Evolutionary conservation across 1,140 invertebrate species (phyloP), one percentile per base, ranked within the genome.

Genomic region (Sipha flava): DNA sequence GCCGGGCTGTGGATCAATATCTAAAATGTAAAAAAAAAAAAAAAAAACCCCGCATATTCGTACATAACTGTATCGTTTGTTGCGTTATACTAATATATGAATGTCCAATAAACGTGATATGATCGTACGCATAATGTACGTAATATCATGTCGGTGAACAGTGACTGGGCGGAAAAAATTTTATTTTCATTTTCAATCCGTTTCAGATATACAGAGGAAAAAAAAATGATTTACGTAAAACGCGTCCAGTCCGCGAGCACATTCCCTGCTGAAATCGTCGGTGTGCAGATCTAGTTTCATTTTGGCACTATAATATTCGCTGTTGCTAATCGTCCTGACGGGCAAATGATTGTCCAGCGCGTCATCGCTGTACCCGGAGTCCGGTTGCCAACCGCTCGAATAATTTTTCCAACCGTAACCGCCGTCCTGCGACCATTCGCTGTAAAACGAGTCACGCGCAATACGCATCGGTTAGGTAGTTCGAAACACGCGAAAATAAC

Each of bases 1-100:
- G 80, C 79, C 18, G 82, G 82, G 72, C 75, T 82, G 31, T 82
- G 81, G 14, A 82, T 21, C 6, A 77, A 26, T 37, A 81, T 57
- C 82, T 82, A 45, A 52, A 77, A 79, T 5, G 21, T 2, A 45
- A 29, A 5, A 49, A 47, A 31, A 34, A n/a, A n/a, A n/a, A n/a
- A n/a, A n/a, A n/a, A n/a, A n/a, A n/a, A n/a, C n/a, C n/a, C n/a
- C 29, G 18, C 9, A 29, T 43, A 10, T 43, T 43, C 9, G 9
- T 43, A 43, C n/a, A n/a, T n/a, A n/a, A n/a, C n/a, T n/a, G n/a
- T n/a, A n/a, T n/a, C n/a, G n/a, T n/a, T n/a, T n/a, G n/a, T n/a
- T n/a, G n/a, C n/a, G n/a, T n/a, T n/a, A n/a, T n/a, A n/a, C n/a
- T n/a, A n/a, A n/a, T n/a, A n/a, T n/a, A n/a, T n/a, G n/a, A n/a